Evolutionary conservation across 2,113 vertebrate species (phyloP), one percentile per base, ranked within the genome.

Genomic region (Anarhynchus alexandrinus): DNA sequence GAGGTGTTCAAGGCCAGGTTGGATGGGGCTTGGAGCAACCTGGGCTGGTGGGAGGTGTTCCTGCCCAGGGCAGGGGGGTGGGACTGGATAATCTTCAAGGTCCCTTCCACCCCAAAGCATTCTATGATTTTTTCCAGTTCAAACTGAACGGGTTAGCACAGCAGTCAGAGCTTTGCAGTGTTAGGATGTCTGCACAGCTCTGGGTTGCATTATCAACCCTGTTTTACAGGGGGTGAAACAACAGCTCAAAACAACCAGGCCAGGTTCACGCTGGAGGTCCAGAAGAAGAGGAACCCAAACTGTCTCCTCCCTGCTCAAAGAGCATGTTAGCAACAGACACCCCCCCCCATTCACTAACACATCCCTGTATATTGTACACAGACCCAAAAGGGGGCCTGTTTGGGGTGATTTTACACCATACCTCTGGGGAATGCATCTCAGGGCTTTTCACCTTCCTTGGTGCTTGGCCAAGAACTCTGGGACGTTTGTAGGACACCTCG

Each of bases 261-360:
- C 64, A 62, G 12, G 18, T 4, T 21, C 32, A 34, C 1, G 30
- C 34, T n/a, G 77, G 27, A 86, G 62, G 38, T 25, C 42, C 10
- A 11, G 22, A 14, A 59, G 73, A 45, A 55, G 36, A 69, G 25
- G 7, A 78, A 15, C 19, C 27, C 74, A 45, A 12, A 42, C 25
- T 12, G 29, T 26, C 9, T 78, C 26, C 47, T 70, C 59, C 25
- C 45, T 42, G 38, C 71, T 57, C 51, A 7, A 15, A 62, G 14
- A 21, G 10, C 0, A 0, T 1, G 2, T 49, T 3, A 23, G 32
- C 45, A 78, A 22, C 71, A 61, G 43, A 27, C 11, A 11, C 18
- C 25, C 26, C 25, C 26, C 89, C 22, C 45, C 19, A 0, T 4
- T 47, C 29, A 6, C 32, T 20, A 36, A 2, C 0, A 1, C 15